Conservation (phyloP, 2,888 invertebrate genomes). For the Erebia ligea region DNA sequence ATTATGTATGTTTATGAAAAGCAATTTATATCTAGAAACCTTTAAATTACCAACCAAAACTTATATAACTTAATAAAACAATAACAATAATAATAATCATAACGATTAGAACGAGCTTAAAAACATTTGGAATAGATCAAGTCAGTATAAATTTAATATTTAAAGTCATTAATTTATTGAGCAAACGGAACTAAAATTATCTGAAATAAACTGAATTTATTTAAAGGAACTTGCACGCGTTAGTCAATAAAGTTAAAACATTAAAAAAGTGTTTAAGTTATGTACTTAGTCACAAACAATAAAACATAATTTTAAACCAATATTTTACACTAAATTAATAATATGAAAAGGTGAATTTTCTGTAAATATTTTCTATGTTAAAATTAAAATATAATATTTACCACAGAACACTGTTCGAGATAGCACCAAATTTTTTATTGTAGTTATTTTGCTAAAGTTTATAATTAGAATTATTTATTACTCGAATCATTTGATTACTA, state of each 20-base stretch:
- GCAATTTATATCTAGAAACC: too few species aligned
- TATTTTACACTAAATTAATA: constrained; percentile 15
- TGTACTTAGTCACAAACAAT: constrained; percentile 9
- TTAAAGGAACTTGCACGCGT: background rate
- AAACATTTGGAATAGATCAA: background rate
- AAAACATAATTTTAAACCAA: background rate
- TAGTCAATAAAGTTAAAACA: background rate
- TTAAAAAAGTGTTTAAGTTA: background rate
- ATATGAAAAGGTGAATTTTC: constrained; percentile 21
- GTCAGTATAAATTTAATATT: too few species aligned
- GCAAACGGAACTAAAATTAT: too few species aligned
- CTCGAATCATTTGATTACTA: constrained; percentile 32
- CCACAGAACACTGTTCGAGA: constrained; percentile 43
- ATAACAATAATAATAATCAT: background rate
- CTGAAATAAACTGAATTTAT: background rate
- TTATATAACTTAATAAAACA: background rate
- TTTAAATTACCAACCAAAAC: too few species aligned
- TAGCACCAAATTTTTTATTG: constrained; percentile 53
- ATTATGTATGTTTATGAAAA: too few species aligned
- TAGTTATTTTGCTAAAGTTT: constrained; percentile 54
- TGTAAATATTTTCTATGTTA: constrained; percentile 37
- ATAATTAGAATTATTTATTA: constrained; percentile 44
- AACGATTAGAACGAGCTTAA: background rate
- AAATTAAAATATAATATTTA: constrained; percentile 23
- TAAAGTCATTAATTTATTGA: background rate